A percentile compares a stretch with the other conserved stretches of the same genome.
These are phyloP conservation scores for Drosophila suzukii DNA, from an alignment of 1,140 invertebrate species.

Conservation along the genomic window DNA sequence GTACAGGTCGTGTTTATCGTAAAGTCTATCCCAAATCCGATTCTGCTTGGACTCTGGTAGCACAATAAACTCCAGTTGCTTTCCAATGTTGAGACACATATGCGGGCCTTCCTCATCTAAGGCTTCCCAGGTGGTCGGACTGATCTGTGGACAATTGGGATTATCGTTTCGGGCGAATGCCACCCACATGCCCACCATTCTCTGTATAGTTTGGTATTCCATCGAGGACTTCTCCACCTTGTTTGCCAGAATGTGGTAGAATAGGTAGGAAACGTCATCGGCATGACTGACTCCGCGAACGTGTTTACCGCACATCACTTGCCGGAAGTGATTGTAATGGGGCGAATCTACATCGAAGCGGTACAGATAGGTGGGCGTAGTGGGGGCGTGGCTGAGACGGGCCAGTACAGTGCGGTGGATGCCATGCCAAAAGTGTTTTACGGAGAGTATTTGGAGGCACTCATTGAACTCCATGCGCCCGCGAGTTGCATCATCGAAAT, in stretches of 20 bases:
- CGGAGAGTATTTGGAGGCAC: constrained; percentile 62
- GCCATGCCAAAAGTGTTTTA: constrained; percentile 79
- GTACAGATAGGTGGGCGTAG: constrained; percentile 84
- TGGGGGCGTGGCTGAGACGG: constrained; percentile 60
- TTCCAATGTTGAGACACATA: constrained; percentile 82
- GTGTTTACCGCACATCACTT: constrained; percentile 71
- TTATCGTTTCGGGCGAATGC: constrained; percentile 79
- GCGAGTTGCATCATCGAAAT: constrained; percentile 53
- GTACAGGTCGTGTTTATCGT: constrained; percentile 47
- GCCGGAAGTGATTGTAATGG: constrained; percentile 67
- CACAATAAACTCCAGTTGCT: constrained; percentile 61
- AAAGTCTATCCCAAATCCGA: constrained; percentile 83
- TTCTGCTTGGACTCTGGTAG: constrained; percentile 83
- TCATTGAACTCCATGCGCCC: constrained; percentile 56
- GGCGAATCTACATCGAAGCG: constrained; percentile 84
- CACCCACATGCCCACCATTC: constrained; percentile 82
- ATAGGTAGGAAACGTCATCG: constrained; percentile 88
- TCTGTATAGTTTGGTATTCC: constrained; percentile 78
- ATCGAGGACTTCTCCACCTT: constrained; percentile 73
- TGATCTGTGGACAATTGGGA: constrained; percentile 59
- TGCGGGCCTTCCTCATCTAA: constrained; percentile 30
- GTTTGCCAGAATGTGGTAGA: constrained; percentile 84
- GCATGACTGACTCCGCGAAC: constrained; percentile 85
- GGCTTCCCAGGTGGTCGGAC: constrained; percentile 46
- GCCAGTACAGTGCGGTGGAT: constrained; percentile 71